Base-by-base conservation (phyloP, 64 coral and sea anemone species). In the Montipora cactus region DNA sequence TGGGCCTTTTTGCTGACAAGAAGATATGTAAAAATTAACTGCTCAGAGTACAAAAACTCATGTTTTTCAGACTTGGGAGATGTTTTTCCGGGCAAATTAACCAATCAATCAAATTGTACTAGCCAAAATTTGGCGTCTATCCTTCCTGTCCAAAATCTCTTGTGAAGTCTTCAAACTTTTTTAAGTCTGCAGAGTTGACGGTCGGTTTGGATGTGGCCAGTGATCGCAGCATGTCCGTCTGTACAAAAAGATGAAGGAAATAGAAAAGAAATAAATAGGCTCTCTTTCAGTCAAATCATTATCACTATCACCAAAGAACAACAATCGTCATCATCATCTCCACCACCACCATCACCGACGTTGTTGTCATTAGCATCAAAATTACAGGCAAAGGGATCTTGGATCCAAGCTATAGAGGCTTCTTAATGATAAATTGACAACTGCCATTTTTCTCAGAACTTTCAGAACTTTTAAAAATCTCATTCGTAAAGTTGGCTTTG, bases 91-190 rank as follows among this genome's bases (percentile, higher is more conserved):
- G 4, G 75, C 6, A 50, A 64, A 52, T 22, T 28, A 67, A 84
- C 80, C 44, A 70, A 44, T n/a, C 12, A 49, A 19, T 48, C 8
- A 5, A 48, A 49, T 8, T 49, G 47, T 7, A 78, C 19, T 46
- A 78, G 68, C 19, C 4, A 15, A 7, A 46, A 16, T 78, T 78
- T 50, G 9, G 12, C 47, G 46, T 51, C 5, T 62, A 93, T 79
- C 98, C 98, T 87, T 99, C 98, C 88, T 99, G 98, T 45, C 98
- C 98, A 81, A 99, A 99, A 75, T 99, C 98, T 66, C 91, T 23
- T 19, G 98, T 99, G 89, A 99, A 99, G 73, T 96, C 96, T 72
- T 99, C 98, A 71, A 96, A 99, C 89, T 99, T 99, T 70, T 99
- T 99, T 15, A 99, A 85, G 77, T 96, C 98, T 28, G 91, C 92